Evolutionary conservation across 1,140 invertebrate species (phyloP).

Genomic region (Pseudomyrmex concolor): DNA sequence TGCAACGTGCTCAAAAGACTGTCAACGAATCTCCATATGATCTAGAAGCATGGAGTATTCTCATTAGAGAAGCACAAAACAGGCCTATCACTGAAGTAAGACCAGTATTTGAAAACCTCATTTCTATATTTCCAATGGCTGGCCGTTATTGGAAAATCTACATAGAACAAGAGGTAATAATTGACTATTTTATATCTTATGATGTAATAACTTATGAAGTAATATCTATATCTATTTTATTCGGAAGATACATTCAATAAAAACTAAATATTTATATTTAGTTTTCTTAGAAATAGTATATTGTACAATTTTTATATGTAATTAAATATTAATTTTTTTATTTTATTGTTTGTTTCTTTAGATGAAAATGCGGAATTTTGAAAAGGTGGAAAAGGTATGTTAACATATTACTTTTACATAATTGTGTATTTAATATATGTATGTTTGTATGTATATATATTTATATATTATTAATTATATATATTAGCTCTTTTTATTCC

Average conservation of each 20-base stretch:
- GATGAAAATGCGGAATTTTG: constrained; percentile 98
- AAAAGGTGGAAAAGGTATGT: constrained; percentile 99
- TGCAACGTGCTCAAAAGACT: constrained; percentile 91
- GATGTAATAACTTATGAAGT: too few species aligned
- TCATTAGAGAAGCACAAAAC: constrained; percentile 96
- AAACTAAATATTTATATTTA: neutral
- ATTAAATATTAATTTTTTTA: constrained; percentile 12
- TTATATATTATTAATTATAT: constrained; percentile 48
- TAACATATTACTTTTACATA: constrained; percentile 73
- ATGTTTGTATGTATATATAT: constrained; percentile 59
- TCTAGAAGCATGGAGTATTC: constrained; percentile 97
- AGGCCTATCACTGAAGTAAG: constrained; percentile 96
- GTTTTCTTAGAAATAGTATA: constrained; percentile 35
- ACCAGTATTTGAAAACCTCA: constrained; percentile 96
- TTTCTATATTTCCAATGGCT: constrained; percentile 96
- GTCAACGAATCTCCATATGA: constrained; percentile 95
- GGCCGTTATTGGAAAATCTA: constrained; percentile 99
- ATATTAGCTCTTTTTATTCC: constrained; percentile 38
- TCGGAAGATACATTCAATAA: too few species aligned
- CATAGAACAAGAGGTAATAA: constrained; percentile 97
- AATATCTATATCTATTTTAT: too few species aligned
- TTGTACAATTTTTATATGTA: constrained; percentile 10
- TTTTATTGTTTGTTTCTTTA: constrained; percentile 84
- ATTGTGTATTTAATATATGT: constrained; percentile 72
- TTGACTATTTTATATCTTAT: neutral